Evolutionary conservation across 1,140 invertebrate species (phyloP).

Genomic region (Drosophila nikananu): DNA sequence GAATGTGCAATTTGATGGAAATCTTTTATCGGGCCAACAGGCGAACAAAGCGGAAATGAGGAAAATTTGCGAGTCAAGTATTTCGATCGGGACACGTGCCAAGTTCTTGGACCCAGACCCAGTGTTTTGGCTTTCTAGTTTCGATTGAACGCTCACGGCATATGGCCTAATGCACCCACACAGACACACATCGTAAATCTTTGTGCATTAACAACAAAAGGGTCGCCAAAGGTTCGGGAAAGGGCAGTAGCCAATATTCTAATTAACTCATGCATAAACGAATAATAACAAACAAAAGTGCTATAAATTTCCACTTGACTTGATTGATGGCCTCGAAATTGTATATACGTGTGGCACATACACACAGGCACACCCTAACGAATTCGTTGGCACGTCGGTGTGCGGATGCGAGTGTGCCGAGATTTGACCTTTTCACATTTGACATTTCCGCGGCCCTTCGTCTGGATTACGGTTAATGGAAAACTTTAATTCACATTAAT

Average conservation of each 20-base stretch:
- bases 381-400: slow-evolving; percentile 11
- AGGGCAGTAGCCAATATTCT: slow-evolving; percentile 79
- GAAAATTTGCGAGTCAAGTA: slow-evolving; percentile 65
- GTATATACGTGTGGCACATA: slow-evolving; percentile 25
- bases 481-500: slow-evolving; percentile 40
- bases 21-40: slow-evolving; percentile 50
- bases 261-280: slow-evolving; percentile 84
- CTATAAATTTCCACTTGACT: slow-evolving; percentile 84
- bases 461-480: slow-evolving; percentile 25
- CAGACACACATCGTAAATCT: slow-evolving; percentile 66
- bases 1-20: slow-evolving; percentile 66
- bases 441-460: slow-evolving; percentile 29
- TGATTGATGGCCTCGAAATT: slow-evolving; percentile 74
- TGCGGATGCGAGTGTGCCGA: background rate
- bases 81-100: slow-evolving; percentile 36
- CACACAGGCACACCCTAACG: slow-evolving; percentile 31
- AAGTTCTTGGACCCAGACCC: slow-evolving; percentile 32
- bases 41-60: slow-evolving; percentile 54
- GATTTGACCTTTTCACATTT: slow-evolving; percentile 55
- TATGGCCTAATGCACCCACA: slow-evolving; percentile 33
- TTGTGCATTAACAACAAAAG: slow-evolving; percentile 63
- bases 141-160: slow-evolving; percentile 45
- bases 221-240: slow-evolving; percentile 41
- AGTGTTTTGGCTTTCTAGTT: slow-evolving; percentile 41
- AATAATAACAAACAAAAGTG: slow-evolving; percentile 84